Conservation (phyloP, 2,888 invertebrate genomes). For the Plebejus argus region DNA sequence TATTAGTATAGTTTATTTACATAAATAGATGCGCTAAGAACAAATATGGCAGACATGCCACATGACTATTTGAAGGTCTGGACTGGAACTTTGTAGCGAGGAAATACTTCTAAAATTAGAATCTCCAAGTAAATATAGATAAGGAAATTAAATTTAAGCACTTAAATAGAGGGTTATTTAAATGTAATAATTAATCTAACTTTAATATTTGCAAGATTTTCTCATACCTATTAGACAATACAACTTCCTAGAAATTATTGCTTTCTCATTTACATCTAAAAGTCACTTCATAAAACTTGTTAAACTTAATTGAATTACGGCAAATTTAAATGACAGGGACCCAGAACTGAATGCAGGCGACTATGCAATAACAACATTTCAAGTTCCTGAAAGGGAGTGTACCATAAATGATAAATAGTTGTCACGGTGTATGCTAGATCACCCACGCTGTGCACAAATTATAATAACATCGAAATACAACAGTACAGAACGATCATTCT, state of each 20-base stretch:
- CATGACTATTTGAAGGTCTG: too few species aligned
- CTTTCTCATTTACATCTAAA: neutral
- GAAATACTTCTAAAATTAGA: too few species aligned
- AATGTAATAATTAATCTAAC: too few species aligned
- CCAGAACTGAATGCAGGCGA: conserved; percentile 18
- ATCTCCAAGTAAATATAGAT: too few species aligned
- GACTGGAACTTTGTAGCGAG: too few species aligned
- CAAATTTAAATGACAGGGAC: neutral
- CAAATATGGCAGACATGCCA: too few species aligned
- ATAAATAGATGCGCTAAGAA: too few species aligned
- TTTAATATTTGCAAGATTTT: neutral
- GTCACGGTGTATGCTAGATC: conserved; percentile 25
- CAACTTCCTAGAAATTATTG: neutral
- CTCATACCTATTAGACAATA: neutral
- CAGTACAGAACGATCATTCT: neutral
- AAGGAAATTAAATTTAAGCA: too few species aligned
- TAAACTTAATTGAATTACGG: neutral
- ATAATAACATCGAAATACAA: conserved; percentile 14
- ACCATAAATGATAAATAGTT: conserved; percentile 32
- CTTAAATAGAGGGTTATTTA: too few species aligned
- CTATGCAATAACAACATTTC: conserved; percentile 15
- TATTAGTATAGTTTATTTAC: too few species aligned
- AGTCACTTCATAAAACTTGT: conserved; percentile 11
- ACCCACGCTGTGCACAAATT: conserved; percentile 34
- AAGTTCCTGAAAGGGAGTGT: conserved; percentile 35